These are phyloP conservation scores for Chouioia cunea DNA, from an alignment of 2,888 invertebrate species.

Conservation along the genomic window DNA sequence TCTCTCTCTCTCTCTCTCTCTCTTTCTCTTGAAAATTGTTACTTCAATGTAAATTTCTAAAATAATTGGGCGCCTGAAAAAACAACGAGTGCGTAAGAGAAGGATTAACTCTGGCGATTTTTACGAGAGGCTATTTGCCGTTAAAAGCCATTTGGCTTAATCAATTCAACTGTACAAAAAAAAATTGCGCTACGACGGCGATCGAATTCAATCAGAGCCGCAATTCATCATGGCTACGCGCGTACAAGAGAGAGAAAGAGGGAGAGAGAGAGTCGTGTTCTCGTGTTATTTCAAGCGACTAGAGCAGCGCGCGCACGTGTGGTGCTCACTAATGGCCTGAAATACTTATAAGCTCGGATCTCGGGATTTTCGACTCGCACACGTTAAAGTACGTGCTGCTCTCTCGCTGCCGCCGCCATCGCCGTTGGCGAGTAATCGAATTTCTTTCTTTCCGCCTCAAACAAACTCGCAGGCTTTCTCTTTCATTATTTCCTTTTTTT, in stretches of 20 bases:
- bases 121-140: too few relatives aligned
- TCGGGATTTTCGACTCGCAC: conserved; percentile 26
- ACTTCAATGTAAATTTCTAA: too few relatives aligned
- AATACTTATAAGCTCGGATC: conserved; percentile 30
- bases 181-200: background rate
- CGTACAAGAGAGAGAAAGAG: too few relatives aligned
- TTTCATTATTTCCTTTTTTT: too few relatives aligned
- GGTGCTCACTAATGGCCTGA: conserved; percentile 27
- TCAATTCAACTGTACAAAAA: too few relatives aligned
- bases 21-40: background rate
- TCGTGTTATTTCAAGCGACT: conserved; percentile 13
- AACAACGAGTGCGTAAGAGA: too few relatives aligned
- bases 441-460: conserved; percentile 7
- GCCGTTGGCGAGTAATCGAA: background rate
- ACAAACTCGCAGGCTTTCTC: background rate
- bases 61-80: too few relatives aligned
- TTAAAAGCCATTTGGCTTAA: too few relatives aligned
- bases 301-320: background rate
- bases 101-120: too few relatives aligned
- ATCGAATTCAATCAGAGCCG: background rate
- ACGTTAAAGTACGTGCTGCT: background rate
- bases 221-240: background rate
- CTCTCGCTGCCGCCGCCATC: too few relatives aligned
- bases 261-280: too few relatives aligned
- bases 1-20: too few relatives aligned